Base-by-base conservation (phyloP, 2,888 invertebrate genomes). In the Odiellus spinosus region DNA sequence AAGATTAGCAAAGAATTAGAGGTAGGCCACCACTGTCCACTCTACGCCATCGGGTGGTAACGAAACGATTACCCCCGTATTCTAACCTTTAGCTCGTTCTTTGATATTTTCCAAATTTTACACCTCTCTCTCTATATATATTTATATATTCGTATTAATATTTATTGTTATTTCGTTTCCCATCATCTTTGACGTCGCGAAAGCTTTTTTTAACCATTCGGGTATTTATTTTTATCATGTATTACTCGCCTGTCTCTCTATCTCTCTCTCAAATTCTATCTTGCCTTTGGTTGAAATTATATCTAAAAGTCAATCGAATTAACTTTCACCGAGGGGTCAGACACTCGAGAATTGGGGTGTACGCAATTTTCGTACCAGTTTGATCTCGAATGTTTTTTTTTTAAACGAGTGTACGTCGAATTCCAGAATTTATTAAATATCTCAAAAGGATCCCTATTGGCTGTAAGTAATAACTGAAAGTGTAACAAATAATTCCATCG, bases 1-100 rank as follows among this genome's bases (percentile, higher is more conserved):
- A 74, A 73, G 59, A 83, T 88, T 65, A 85, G 84, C 60, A 84
- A 84, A 61, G 90, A 91, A 62, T 70, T 93, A 58, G 87, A 90
- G 72, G 78, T 77, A 61, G 61, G 63, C 53, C 8, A n/a, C n/a
- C n/a, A n/a, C n/a, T n/a, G 26, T 26, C 17, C 15, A 15, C 4
- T 4, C 26, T 26, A 26, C 26, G 26, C 26, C 26, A 26, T 26
- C 26, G 26, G 26, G 26, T 26, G 18, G 18, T 15, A 38, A 38
- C 15, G 15, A 17, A 42, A 8, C 19, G 5, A 11, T 34, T 15
- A 17, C n/a, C n/a, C n/a, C n/a, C n/a, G n/a, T n/a, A n/a, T n/a
- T n/a, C n/a, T 18, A 20, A 34, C 33, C 3, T n/a, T 11, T 44
- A 36, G 15, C 14, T 44, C 8, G 15, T 14, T 26, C 17, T 36